Percentiles rank a stretch among this genome's conserved stretches.
Evolutionary conservation across 2,888 invertebrate genomes (phyloP).

Genomic region (Conomelus anceps): DNA sequence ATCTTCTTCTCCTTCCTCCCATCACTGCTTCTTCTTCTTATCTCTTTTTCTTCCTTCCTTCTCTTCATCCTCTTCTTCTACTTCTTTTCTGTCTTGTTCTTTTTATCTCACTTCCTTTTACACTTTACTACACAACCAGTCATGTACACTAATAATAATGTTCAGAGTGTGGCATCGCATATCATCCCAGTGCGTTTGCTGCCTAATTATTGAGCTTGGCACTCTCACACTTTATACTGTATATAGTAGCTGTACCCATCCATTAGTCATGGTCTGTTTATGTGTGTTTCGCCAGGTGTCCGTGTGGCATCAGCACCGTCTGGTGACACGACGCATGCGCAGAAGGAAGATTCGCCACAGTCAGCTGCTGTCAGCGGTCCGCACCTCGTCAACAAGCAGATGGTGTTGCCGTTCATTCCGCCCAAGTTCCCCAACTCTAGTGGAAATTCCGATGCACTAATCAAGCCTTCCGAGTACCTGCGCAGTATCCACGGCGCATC

Average conservation of each 20-base stretch:
- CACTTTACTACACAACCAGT: too few species aligned
- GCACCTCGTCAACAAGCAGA: conserved; percentile 69
- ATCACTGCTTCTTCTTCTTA: too few species aligned
- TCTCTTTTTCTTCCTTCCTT: too few species aligned
- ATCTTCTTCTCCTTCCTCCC: too few species aligned
- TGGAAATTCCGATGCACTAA: conserved; percentile 70
- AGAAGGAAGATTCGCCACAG: conserved; percentile 3
- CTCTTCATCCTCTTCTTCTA: too few species aligned
- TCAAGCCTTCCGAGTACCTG: conserved; percentile 88
- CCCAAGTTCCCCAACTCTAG: conserved; percentile 72
- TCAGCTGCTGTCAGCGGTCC: conserved; percentile 17
- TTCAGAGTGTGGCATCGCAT: too few species aligned
- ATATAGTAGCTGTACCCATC: too few species aligned
- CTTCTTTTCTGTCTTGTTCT: too few species aligned
- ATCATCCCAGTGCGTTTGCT: neutral
- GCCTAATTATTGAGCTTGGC: neutral
- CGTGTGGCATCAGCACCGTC: neutral
- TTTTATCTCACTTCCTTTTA: too few species aligned
- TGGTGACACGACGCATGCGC: conserved; percentile 9
- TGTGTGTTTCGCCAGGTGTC: neutral
- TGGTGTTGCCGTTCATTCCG: conserved; percentile 82
- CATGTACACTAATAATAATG: too few species aligned
- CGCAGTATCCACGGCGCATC: conserved; percentile 62
- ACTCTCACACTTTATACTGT: too few species aligned
- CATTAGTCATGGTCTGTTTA: neutral